These are phyloP conservation scores for Gymnodraco acuticeps DNA, from an alignment of 2,797 vertebrate genomes.

Conservation along the genomic window DNA sequence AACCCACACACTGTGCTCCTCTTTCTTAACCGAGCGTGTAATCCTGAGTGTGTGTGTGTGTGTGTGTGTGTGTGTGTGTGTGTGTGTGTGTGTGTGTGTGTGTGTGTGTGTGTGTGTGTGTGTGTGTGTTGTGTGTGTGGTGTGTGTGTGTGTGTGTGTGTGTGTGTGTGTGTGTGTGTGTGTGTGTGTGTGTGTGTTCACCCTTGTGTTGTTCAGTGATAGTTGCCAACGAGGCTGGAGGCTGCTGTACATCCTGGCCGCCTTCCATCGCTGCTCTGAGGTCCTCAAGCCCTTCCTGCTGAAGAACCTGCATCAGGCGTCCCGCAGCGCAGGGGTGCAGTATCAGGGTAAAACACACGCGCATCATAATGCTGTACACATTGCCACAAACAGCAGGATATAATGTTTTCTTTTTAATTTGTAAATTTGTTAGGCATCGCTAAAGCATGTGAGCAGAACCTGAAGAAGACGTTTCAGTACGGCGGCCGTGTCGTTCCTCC, in stretches of 20 bases:
- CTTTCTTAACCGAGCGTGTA: slow-evolving; percentile 32
- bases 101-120: too few relatives aligned
- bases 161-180: too few relatives aligned
- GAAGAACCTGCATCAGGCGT: slow-evolving; percentile 88
- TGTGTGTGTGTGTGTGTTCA: slow-evolving; percentile 18
- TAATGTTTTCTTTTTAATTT: slow-evolving; percentile 2
- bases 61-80: too few relatives aligned
- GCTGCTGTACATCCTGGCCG: slow-evolving; percentile 92
- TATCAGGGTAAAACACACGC: slow-evolving; percentile 89
- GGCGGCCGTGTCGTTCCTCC: slow-evolving; percentile 91
- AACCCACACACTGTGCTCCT: slow-evolving; percentile 6
- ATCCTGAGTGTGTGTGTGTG: slow-evolving; percentile 23
- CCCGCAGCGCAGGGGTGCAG: slow-evolving; percentile 83
- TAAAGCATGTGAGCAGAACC: slow-evolving; percentile 95
- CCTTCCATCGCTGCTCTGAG: slow-evolving; percentile 92
- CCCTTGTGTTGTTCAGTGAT: slow-evolving; percentile 83
- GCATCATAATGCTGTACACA: slow-evolving; percentile 4
- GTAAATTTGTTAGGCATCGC: slow-evolving; percentile 89
- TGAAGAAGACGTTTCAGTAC: slow-evolving; percentile 91
- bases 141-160: too few relatives aligned
- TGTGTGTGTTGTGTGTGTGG: too few relatives aligned
- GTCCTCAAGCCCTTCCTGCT: slow-evolving; percentile 91
- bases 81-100: too few relatives aligned
- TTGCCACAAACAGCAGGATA: background rate
- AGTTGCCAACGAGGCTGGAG: slow-evolving; percentile 97